phyloP scores from a whole-genome alignment of 2,797 vertebrate genomes.

The Acipenser oxyrinchus region DNA sequence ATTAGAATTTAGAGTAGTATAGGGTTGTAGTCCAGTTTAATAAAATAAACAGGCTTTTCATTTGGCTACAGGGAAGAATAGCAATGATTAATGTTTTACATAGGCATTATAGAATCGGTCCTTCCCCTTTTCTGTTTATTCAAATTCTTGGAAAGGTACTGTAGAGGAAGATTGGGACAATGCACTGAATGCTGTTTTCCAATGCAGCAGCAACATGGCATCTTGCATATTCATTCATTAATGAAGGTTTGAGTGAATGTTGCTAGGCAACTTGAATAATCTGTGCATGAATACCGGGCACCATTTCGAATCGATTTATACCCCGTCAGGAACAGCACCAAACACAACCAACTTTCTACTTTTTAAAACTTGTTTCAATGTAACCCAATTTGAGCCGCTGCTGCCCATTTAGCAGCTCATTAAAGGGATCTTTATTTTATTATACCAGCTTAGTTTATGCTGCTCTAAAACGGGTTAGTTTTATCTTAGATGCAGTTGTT shows the following conservation, averaged over 20 bases:
- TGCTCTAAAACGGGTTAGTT: conserved; percentile 11
- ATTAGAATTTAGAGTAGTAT: no score
- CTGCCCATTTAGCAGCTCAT: conserved; percentile 10
- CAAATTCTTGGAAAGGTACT: no score
- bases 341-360: conserved; percentile 15
- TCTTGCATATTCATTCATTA: conserved; percentile 11
- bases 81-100: no score
- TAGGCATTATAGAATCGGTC: no score
- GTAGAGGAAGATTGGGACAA: no score
- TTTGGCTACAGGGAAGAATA: no score
- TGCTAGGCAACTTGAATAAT: conserved; percentile 14
- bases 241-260: conserved; percentile 20
- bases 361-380: conserved; percentile 14
- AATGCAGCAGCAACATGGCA: conserved; percentile 2
- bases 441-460: background rate
- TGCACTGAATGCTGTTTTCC: no score
- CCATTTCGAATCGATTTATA: conserved; percentile 24
- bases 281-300: conserved; percentile 16
- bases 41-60: no score
- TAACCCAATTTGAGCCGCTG: conserved; percentile 11
- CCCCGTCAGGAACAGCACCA: conserved; percentile 12
- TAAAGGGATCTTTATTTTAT: conserved; percentile 14
- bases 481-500: conserved; percentile 7
- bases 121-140: no score
- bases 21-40: no score